A percentile compares a stretch with the other conserved stretches of the same genome.
phyloP scores from a whole-genome alignment of 2,888 invertebrate genomes.

The Morinoia aosen region DNA sequence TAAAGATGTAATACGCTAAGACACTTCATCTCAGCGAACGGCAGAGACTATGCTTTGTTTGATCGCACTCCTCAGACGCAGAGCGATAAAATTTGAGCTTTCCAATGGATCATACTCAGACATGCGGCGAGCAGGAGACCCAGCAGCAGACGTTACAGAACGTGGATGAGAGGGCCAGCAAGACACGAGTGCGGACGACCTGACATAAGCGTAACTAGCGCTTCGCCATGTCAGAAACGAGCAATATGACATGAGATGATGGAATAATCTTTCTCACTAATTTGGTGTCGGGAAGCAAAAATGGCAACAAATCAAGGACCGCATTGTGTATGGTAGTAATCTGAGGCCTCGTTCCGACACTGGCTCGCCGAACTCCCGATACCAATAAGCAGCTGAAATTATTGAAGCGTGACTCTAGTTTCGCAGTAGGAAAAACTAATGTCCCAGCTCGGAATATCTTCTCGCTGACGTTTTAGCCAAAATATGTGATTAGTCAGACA shows the following conservation, averaged over 20 bases:
- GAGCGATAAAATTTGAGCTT: not conserved
- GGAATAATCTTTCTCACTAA: not conserved
- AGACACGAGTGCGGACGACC: not conserved
- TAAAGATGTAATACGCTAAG: too few species aligned
- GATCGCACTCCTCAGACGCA: not conserved
- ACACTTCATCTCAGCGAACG: not conserved
- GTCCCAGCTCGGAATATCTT: too few species aligned
- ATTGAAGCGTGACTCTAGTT: too few species aligned
- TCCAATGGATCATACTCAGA: not conserved
- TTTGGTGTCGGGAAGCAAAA: not conserved
- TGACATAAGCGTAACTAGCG: not conserved
- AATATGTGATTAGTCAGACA: too few species aligned
- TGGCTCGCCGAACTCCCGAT: not conserved
- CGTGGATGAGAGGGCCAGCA: not conserved
- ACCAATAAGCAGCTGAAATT: too few species aligned
- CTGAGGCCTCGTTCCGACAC: not conserved
- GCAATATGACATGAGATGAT: not conserved
- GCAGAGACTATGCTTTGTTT: not conserved
- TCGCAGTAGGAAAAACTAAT: too few species aligned
- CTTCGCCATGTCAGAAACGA: not conserved
- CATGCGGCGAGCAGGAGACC: not conserved
- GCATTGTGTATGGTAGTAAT: not conserved
- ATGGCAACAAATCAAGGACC: not conserved
- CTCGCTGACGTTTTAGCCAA: too few species aligned
- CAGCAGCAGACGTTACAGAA: not conserved